These are phyloP conservation scores for Rana temporaria DNA, from an alignment of 2,113 vertebrate species.

Conservation along the genomic window DNA sequence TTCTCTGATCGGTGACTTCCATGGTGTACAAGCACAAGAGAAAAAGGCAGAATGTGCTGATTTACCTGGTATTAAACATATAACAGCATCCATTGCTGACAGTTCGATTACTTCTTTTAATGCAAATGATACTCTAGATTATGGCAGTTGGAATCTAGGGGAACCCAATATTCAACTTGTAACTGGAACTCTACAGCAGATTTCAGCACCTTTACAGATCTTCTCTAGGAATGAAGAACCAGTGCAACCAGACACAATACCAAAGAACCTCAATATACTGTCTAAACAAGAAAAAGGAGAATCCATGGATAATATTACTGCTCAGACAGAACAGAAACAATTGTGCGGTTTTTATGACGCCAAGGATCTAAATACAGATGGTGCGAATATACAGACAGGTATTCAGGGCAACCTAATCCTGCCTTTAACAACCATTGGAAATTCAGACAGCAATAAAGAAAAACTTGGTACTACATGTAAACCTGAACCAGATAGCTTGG, in stretches of 20 bases:
- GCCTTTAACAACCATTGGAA: conserved; percentile 34
- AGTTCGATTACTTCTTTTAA: background rate
- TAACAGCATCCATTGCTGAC: background rate
- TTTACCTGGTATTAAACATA: background rate
- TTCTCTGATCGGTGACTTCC: background rate
- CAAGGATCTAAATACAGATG: conserved; percentile 23
- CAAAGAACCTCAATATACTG: background rate
- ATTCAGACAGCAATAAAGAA: conserved; percentile 22
- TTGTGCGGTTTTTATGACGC: background rate
- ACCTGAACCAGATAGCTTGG: background rate
- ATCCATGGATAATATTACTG: conserved; percentile 34
- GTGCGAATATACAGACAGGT: conserved; percentile 19
- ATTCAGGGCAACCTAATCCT: conserved; percentile 5
- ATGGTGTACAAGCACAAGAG: background rate
- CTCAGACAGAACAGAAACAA: background rate
- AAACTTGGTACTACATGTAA: background rate
- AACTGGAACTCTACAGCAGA: background rate
- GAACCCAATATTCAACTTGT: conserved; percentile 3
- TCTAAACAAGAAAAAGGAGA: conserved; percentile 1
- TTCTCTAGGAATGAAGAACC: background rate
- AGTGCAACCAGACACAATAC: background rate
- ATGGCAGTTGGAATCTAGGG: background rate
- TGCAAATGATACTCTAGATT: background rate
- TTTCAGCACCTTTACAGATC: conserved; percentile 9
- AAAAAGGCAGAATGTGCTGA: background rate